Base-by-base conservation (phyloP, 1,140 invertebrate genomes). In the Pectinophora gossypiella region DNA sequence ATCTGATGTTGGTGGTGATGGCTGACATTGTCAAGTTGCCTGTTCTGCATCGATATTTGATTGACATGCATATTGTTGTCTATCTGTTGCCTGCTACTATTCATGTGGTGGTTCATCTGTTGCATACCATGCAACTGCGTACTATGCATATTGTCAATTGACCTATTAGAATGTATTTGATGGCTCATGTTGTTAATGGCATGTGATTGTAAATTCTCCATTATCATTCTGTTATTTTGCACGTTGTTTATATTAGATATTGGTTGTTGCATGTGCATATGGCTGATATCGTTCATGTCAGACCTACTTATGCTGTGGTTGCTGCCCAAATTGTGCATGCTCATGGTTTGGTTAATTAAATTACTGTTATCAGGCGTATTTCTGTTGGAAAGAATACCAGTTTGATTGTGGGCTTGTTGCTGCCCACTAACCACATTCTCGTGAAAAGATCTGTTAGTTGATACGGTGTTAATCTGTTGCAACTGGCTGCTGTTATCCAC, bases 141-240 rank as follows among this genome's bases (percentile, higher is more conserved):
- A 51, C 70, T 83, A 58, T 87, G 84, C 61, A 87, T 71, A 44
- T 69, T 70, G 36, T 87, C 84, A 54, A 85, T 78, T 19, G 75
- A 64, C 60, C 84, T 71, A 48, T 74, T 85, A 12, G 74, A 50
- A 56, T 87, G 84, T 59, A 85, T 79, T 59, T 80, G 76, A 56
- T 84, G 81, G 40, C 62, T 76, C 49, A 76, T 64, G 54, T 72
- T 80, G 48, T 75, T 82, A 42, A 87, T 70, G 19, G 56, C 59
- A 53, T 87, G 84, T 21, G 69, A 54, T 51, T 82, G 81, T 64
- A 87, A 76, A 50, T 79, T 85, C 19, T 87, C 84, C 56, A 83
- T 79, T 56, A 83, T 76, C 72, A 85, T 85, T 46, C 84, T 64
- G 51, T 87, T 87, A 50, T 80, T 87, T 51, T 85, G 87, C 67